Conservation (phyloP, 2,113 vertebrate species). For the Sakesphorus luctuosus region DNA sequence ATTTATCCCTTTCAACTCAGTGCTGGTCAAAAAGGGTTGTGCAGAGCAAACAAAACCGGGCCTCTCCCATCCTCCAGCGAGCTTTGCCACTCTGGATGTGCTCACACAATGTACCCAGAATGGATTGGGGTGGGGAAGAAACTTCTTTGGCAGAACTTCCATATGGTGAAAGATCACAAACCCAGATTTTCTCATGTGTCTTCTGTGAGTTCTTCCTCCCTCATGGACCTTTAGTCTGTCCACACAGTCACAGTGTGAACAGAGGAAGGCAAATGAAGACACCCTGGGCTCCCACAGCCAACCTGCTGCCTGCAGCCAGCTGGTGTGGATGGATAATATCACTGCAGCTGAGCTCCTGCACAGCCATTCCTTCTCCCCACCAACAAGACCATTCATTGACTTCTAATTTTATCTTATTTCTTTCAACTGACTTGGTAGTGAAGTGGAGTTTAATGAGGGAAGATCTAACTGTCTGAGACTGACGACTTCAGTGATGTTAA, state of each 20-base stretch:
- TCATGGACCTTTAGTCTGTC: rapidly evolving
- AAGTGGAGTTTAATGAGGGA: conserved; percentile 39
- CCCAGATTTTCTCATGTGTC: background rate
- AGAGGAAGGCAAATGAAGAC: background rate
- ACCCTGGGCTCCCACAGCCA: rapidly evolving
- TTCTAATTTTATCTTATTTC: conserved; percentile 25
- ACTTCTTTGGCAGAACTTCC: background rate
- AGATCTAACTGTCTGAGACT: conserved; percentile 44
- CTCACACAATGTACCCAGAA: rapidly evolving
- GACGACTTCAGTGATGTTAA: conserved; percentile 29
- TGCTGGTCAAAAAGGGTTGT: background rate
- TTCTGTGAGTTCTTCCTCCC: background rate
- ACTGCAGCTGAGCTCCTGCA: background rate
- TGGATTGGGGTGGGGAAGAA: background rate
- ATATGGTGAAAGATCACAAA: background rate
- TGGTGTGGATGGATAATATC: background rate
- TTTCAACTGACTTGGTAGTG: background rate
- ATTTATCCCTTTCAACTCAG: background rate
- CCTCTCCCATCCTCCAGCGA: rapidly evolving
- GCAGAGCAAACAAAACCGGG: background rate
- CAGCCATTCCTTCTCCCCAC: background rate
- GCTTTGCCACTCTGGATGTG: background rate
- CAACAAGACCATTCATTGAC: background rate
- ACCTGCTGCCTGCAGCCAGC: background rate
- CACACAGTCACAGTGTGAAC: background rate